phyloP scores from a whole-genome alignment of 2,113 vertebrate genomes.

The Megaceryle maxima region DNA sequence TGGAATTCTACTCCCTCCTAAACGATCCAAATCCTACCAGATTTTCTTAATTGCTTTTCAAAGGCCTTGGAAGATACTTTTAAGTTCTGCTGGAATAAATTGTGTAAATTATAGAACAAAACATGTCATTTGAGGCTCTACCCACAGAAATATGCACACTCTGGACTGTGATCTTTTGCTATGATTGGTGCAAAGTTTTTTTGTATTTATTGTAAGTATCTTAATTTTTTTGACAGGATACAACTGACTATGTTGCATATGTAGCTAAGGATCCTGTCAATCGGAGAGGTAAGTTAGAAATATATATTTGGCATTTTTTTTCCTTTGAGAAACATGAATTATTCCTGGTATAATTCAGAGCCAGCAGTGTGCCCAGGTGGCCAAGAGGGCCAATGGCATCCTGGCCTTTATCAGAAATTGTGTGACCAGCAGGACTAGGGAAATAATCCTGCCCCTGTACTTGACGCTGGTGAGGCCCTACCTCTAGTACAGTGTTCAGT shows the following conservation, averaged over 20 bases:
- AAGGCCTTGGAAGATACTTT: not conserved
- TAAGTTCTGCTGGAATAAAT: not conserved
- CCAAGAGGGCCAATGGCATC: too few relatives aligned
- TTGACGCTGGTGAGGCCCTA: too few relatives aligned
- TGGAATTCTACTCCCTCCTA: not conserved
- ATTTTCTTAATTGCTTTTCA: not conserved
- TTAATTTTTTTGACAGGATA: slow-evolving; percentile 82
- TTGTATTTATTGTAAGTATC: not conserved
- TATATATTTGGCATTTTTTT: not conserved
- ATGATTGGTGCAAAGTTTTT: not conserved
- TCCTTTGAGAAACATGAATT: not conserved
- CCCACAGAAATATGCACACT: not conserved
- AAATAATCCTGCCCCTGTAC: too few relatives aligned
- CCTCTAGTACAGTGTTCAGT: too few relatives aligned
- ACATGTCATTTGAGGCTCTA: not conserved
- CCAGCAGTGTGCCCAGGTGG: too few relatives aligned
- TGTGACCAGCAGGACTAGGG: too few relatives aligned
- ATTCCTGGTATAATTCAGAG: not conserved
- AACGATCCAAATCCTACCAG: not conserved
- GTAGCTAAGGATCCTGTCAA: slow-evolving; percentile 99
- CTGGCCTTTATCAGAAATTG: too few relatives aligned
- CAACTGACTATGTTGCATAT: slow-evolving; percentile 94
- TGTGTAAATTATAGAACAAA: not conserved
- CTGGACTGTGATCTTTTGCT: not conserved
- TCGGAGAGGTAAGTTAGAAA: slow-evolving; percentile 86